These are phyloP conservation scores for Pyrgus malvae DNA, from an alignment of 2,888 invertebrate genomes.

Conservation along the genomic window DNA sequence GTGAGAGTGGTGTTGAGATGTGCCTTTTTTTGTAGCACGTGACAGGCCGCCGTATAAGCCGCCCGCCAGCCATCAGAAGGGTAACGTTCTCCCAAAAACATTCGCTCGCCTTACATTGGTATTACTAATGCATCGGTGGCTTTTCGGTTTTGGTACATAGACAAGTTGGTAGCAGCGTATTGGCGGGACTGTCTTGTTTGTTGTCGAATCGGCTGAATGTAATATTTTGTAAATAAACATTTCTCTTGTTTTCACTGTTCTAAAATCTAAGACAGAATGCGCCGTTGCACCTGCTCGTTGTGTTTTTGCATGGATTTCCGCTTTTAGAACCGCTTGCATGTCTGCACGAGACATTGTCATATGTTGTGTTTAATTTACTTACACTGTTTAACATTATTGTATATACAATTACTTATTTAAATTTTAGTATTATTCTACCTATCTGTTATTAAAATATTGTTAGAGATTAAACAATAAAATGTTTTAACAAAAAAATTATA, in stretches of 20 bases:
- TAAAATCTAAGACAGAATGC: constrained; percentile 15
- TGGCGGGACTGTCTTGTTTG: constrained; percentile 61
- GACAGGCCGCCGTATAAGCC: constrained; percentile 67
- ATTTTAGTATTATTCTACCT: no score
- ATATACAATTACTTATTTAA: no score
- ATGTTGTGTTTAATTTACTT: constrained; percentile 13
- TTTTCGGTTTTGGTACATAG: constrained; percentile 70
- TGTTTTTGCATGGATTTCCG: constrained; percentile 15
- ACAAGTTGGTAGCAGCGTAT: constrained; percentile 50
- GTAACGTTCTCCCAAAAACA: constrained; percentile 67
- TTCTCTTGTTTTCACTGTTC: not conserved
- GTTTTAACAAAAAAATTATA: no score
- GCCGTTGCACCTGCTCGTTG: constrained; percentile 8
- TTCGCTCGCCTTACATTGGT: constrained; percentile 59
- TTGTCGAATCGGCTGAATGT: constrained; percentile 11
- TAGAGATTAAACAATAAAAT: no score
- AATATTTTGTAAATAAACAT: constrained; percentile 30
- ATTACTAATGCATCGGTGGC: constrained; percentile 66
- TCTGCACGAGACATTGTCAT: not conserved
- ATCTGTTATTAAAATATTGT: no score
- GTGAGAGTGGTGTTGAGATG: constrained; percentile 70
- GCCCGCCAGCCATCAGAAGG: constrained; percentile 75
- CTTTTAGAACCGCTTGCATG: constrained; percentile 20
- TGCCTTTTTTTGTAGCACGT: constrained; percentile 75
- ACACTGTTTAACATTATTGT: not conserved